Evolutionary conservation across 2,113 vertebrate genomes (phyloP).

Genomic region (Xiphophorus hellerii): DNA sequence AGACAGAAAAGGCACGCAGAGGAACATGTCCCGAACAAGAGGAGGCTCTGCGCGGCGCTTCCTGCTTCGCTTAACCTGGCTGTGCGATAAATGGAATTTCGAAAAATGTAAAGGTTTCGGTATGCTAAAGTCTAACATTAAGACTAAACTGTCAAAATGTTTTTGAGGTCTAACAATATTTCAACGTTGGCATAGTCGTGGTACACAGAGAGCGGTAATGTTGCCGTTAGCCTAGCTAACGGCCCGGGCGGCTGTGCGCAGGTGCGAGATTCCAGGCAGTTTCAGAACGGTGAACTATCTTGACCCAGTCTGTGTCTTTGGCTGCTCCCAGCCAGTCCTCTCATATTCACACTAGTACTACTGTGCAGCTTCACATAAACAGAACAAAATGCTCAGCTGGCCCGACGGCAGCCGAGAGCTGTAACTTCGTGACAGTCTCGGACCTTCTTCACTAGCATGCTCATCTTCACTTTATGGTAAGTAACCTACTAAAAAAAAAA

Average conservation of each 20-base stretch:
- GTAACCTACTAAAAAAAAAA: slow-evolving; percentile 28
- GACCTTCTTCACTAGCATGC: slow-evolving; percentile 34
- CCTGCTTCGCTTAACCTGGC: background rate
- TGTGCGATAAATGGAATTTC: background rate
- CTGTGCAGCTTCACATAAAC: slow-evolving; percentile 54
- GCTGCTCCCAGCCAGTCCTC: slow-evolving; percentile 47
- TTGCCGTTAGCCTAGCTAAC: background rate
- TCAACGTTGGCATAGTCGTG: background rate
- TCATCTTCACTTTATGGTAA: slow-evolving; percentile 54
- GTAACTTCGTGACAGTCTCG: slow-evolving; percentile 28
- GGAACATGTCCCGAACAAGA: slow-evolving; percentile 4
- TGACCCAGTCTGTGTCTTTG: slow-evolving; percentile 21
- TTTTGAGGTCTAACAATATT: background rate
- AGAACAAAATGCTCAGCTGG: slow-evolving; percentile 60
- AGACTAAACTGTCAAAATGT: background rate
- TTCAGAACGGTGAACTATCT: slow-evolving; percentile 30
- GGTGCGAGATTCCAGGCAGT: background rate
- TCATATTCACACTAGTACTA: slow-evolving; percentile 59
- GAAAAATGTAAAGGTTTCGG: background rate
- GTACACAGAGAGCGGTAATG: background rate
- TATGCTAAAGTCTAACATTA: background rate
- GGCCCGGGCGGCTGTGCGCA: background rate
- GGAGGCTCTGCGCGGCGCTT: fast-evolving
- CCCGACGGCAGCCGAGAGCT: slow-evolving; percentile 14
- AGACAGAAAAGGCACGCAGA: slow-evolving; percentile 38